Conservation (phyloP, 1,140 invertebrate genomes). For the Radopholus similis region DNA sequence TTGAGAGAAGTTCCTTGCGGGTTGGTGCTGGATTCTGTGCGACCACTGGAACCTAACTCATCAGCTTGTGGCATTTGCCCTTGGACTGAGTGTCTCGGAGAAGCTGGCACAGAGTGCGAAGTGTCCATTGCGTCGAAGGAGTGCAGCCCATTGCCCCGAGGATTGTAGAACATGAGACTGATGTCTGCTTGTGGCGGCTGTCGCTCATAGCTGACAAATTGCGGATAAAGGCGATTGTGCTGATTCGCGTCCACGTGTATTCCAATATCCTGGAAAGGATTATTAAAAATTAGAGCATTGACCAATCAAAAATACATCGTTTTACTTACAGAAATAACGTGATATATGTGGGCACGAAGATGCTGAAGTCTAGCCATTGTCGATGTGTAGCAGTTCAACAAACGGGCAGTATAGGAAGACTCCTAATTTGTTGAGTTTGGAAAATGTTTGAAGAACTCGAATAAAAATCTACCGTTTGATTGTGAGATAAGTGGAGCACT, state of each 20-base stretch:
- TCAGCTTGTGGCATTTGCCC: too few species aligned
- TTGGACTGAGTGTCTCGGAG: too few species aligned
- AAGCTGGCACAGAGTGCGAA: too few species aligned
- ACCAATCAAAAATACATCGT: too few species aligned
- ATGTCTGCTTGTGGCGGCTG: constrained; percentile 18
- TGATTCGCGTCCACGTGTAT: constrained; percentile 12
- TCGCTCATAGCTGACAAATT: not conserved
- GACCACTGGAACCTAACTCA: too few species aligned
- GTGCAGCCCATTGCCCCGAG: too few species aligned
- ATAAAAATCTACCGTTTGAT: not conserved
- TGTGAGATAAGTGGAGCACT: constrained; percentile 4
- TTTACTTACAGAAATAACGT: not conserved
- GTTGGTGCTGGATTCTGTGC: not conserved
- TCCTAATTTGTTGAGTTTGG: too few species aligned
- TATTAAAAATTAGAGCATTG: too few species aligned
- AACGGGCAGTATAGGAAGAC: constrained; percentile 11
- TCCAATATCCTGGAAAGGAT: too few species aligned
- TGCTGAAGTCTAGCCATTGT: constrained; percentile 16
- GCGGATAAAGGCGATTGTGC: constrained; percentile 13
- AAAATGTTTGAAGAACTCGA: not conserved
- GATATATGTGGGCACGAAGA: not conserved
- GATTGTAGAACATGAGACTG: constrained; percentile 1
- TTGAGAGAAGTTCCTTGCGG: not conserved
- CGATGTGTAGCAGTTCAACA: constrained; percentile 16
- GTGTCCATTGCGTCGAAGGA: too few species aligned